phyloP scores from a whole-genome alignment of 2,797 vertebrate species.

The Eulemur mongoz region DNA sequence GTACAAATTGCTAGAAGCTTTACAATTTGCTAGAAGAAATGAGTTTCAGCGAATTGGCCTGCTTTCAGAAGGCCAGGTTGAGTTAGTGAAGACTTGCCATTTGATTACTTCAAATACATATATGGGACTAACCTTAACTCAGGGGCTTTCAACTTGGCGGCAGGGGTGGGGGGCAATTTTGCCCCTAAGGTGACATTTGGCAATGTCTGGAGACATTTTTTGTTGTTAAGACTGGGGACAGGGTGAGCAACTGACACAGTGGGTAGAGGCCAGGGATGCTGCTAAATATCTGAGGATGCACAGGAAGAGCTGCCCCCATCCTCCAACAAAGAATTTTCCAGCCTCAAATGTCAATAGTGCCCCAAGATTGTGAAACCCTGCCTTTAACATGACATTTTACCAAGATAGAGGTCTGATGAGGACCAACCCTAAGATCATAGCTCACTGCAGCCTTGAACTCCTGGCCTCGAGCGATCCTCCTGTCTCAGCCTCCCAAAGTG shows the following conservation, averaged over 20 bases:
- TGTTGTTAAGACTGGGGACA: background rate
- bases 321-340: background rate
- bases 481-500: background rate
- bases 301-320: background rate
- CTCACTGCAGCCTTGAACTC: background rate
- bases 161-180: background rate
- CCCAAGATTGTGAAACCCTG: background rate
- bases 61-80: background rate
- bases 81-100: constrained; percentile 3
- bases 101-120: background rate
- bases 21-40: background rate
- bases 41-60: background rate
- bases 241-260: constrained; percentile 45
- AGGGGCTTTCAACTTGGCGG: background rate
- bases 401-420: background rate
- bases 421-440: background rate
- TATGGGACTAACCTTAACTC: background rate
- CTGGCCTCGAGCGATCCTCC: no score
- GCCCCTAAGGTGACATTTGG: background rate
- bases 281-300: background rate
- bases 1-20: background rate
- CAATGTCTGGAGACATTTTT: background rate
- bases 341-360: background rate
- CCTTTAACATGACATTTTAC: background rate
- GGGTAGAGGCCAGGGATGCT: background rate